Evolutionary conservation across 2,888 invertebrate genomes (phyloP), one percentile per base, ranked within the genome.

Genomic region (Mylabris sibirica): DNA sequence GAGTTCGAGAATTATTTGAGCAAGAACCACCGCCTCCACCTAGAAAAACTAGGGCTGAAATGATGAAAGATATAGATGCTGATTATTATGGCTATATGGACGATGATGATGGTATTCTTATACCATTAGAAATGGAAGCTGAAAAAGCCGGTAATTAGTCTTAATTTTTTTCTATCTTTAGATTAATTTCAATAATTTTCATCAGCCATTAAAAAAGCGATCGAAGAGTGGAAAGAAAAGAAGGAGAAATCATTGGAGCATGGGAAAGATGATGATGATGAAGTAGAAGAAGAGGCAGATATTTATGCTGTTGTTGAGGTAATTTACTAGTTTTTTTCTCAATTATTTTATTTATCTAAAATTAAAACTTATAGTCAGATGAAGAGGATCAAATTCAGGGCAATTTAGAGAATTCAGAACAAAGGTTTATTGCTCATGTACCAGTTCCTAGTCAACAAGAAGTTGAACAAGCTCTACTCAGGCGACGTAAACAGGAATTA

Each of bases 21-120:
- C 97, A 98, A 83, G 96, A 96, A 83, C 95, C 97, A 11, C 96
- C 96, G 14, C 91, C 94, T 64, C 93, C 95, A 5, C 93, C 95
- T 14, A 89, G 97, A 26, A 96, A 97, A 85, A 97, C 97, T 0
- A 90, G 99, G 64, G 97, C 95, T 0, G 99, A 99, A 83, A 88
- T 99, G 63, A 98, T 99, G 98, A 93, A 96, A 77, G 95, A 98
- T 81, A 96, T 99, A 49, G 99, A 99, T 86, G 98, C 99, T 0
- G 97, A 98, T 85, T 99, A 99, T 86, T 99, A 99, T 85, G 99
- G 99, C 0, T 99, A 98, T 85, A 87, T 98, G 78, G 99, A 99
- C 85, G 99, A 99, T 79, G 99, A 99, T 81, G 99, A 99, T 84
- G 99, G 99, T 0, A 90, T 98, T 64, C 87, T 99, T 59, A 87